Conservation (phyloP, 2,113 vertebrate species). For the Danio rerio region DNA sequence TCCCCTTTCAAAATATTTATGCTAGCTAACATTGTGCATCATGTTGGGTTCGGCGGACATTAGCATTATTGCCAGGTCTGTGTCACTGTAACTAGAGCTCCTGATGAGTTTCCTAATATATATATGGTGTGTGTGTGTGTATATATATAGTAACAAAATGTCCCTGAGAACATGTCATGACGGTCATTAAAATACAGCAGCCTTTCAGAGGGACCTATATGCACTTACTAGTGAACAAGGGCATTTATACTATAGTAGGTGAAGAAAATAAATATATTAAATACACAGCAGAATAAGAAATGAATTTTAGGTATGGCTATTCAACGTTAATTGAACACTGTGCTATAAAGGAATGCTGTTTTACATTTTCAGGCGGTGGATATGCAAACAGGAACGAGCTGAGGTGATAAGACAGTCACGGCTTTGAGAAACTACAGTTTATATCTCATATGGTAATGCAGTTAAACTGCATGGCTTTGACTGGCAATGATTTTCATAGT, state of each 20-base stretch:
- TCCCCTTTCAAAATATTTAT: neutral
- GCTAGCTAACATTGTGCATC: neutral
- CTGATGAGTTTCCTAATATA: conserved; percentile 32
- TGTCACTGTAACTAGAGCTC: conserved; percentile 52
- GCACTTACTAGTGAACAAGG: conserved; percentile 3
- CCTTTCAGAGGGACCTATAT: neutral
- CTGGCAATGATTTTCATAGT: neutral
- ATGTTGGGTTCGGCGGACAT: neutral
- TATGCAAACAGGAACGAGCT: neutral
- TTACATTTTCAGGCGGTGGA: neutral
- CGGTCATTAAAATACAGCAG: neutral
- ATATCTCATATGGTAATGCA: neutral
- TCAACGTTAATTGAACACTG: neutral
- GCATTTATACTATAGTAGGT: neutral
- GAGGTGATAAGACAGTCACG: neutral
- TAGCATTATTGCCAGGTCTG: neutral
- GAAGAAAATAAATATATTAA: neutral
- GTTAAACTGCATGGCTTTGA: neutral
- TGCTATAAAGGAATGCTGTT: neutral
- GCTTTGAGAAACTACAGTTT: conserved; percentile 1
- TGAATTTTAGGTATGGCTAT: neutral
- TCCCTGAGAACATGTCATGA: conserved; percentile 36
- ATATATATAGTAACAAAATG: conserved; percentile 65
- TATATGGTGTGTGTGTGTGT: neutral
- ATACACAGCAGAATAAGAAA: neutral